Percentiles rank a stretch among this genome's conserved stretches.
These are phyloP conservation scores for Asarcornis scutulata DNA, from an alignment of 2,113 vertebrate species.

Conservation along the genomic window DNA sequence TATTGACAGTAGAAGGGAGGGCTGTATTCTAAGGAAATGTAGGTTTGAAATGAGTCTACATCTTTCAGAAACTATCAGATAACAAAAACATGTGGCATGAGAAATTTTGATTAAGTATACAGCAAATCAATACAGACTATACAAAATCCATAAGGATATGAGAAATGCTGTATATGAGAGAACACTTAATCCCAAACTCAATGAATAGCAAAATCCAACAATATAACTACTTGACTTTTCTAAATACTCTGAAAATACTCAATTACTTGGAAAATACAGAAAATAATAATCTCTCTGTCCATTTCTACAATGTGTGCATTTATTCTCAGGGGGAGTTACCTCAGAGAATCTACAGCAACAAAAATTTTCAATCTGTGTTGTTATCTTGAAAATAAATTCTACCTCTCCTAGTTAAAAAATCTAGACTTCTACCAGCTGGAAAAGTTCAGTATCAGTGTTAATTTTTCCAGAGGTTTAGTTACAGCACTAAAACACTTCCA, in stretches of 20 bases:
- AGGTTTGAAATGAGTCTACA: slow-evolving; percentile 53
- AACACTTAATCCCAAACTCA: slow-evolving; percentile 44
- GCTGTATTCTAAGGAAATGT: slow-evolving; percentile 22
- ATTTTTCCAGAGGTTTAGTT: slow-evolving; percentile 6
- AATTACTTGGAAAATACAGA: slow-evolving; percentile 1
- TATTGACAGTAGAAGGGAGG: slow-evolving; percentile 46
- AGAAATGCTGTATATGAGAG: background rate
- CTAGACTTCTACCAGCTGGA: background rate
- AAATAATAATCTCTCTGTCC: background rate
- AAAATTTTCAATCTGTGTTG: background rate
- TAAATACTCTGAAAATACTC: background rate
- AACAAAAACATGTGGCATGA: slow-evolving; percentile 38
- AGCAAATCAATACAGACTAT: slow-evolving; percentile 48
- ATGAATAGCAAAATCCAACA: slow-evolving; percentile 26
- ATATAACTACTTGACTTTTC: slow-evolving; percentile 11
- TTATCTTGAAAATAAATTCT: slow-evolving; percentile 30
- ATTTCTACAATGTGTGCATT: background rate
- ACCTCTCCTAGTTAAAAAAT: background rate
- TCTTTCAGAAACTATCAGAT: slow-evolving; percentile 40
- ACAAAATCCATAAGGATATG: slow-evolving; percentile 8
- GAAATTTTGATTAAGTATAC: slow-evolving; percentile 69
- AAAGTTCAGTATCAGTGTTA: background rate
- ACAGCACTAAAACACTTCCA: background rate
- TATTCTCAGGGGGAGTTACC: background rate
- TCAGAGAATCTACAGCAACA: background rate